phyloP scores from a whole-genome alignment of 2,113 vertebrate genomes.

The Asarcornis scutulata region DNA sequence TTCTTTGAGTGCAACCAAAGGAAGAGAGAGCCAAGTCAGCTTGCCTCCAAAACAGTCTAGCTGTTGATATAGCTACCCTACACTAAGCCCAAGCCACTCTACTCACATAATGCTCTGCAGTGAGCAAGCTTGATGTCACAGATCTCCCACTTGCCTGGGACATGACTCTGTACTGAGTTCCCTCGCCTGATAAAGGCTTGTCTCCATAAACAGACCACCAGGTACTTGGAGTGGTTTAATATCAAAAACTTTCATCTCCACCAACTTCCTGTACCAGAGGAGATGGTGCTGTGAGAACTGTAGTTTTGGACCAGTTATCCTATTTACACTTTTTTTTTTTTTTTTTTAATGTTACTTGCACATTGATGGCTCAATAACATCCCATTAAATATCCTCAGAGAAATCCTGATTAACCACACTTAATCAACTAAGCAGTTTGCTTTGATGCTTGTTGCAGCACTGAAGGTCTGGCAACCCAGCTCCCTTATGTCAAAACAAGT shows the following conservation, averaged over 20 bases:
- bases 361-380: not conserved
- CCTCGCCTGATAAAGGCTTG: not conserved
- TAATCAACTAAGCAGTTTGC: not conserved
- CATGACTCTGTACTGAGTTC: not conserved
- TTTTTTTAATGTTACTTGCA: not conserved
- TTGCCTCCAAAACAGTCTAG: not conserved
- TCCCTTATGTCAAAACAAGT: not conserved
- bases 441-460: accelerated
- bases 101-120: not conserved
- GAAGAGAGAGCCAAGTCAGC: not conserved
- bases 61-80: not conserved
- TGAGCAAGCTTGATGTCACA: not conserved
- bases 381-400: not conserved
- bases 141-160: not conserved
- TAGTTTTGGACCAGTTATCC: not conserved
- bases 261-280: not conserved
- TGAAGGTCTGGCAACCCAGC: not conserved
- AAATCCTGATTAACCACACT: not conserved
- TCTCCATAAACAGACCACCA: not conserved
- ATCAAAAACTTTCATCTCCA: not conserved
- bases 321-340: not conserved
- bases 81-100: not conserved
- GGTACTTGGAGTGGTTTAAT: not conserved
- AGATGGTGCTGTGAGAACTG: not conserved
- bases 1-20: not conserved